Evolutionary conservation across 2,888 invertebrate genomes (phyloP).

Genomic region (Tinea semifulvella): DNA sequence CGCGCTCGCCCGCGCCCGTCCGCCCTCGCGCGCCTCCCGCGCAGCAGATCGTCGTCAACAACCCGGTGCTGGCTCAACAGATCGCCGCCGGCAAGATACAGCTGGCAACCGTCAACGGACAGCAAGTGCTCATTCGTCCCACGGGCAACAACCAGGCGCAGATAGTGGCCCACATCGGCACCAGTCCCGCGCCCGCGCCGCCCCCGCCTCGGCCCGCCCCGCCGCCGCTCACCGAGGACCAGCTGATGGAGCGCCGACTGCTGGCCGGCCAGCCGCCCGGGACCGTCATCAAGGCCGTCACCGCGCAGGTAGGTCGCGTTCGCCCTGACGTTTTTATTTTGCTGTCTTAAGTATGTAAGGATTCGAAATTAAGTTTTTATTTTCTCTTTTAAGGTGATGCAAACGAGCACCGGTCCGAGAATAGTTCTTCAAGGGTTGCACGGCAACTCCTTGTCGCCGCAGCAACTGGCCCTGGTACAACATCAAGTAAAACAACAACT

Average conservation of each 20-base stretch:
- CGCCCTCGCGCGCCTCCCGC: slow-evolving; percentile 42
- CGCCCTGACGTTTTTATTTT: no score
- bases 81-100: slow-evolving; percentile 85
- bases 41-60: slow-evolving; percentile 81
- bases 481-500: slow-evolving; percentile 91
- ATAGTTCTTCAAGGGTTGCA: slow-evolving; percentile 87
- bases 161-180: slow-evolving; percentile 77
- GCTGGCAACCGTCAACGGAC: slow-evolving; percentile 84
- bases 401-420: slow-evolving; percentile 84
- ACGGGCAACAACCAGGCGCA: slow-evolving; percentile 82
- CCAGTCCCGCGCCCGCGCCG: slow-evolving; percentile 43
- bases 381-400: slow-evolving; percentile 68
- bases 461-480: slow-evolving; percentile 83
- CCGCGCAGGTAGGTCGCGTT: slow-evolving; percentile 74
- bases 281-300: slow-evolving; percentile 86
- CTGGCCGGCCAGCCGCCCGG: slow-evolving; percentile 84
- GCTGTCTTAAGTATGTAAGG: no score
- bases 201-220: slow-evolving; percentile 26
- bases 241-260: slow-evolving; percentile 74
- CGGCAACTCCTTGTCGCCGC: slow-evolving; percentile 82
- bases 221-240: slow-evolving; percentile 48
- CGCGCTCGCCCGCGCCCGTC: slow-evolving; percentile 27
- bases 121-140: slow-evolving; percentile 83
- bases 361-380: no score
- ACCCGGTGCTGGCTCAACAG: slow-evolving; percentile 80